A percentile compares a stretch with the other conserved stretches of the same genome.
Evolutionary conservation across 2,113 vertebrate genomes (phyloP).

Genomic region (Campylomormyrus tamandua): DNA sequence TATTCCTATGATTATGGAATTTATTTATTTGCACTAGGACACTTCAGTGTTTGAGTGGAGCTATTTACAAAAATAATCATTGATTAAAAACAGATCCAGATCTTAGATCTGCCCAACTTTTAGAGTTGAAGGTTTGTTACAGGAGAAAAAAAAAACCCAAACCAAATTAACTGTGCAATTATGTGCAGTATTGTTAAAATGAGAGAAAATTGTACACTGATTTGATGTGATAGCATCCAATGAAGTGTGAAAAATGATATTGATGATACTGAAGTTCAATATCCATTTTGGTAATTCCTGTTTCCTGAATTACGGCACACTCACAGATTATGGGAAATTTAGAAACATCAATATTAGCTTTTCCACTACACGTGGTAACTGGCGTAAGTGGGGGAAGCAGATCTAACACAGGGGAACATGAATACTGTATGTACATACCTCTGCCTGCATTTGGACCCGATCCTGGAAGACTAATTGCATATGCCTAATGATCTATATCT

Average conservation of each 20-base stretch:
- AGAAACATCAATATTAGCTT: not conserved
- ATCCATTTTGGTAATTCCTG: not conserved
- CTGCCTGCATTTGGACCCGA: not conserved
- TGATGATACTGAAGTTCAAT: not conserved
- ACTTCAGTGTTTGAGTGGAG: not conserved
- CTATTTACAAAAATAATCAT: not conserved
- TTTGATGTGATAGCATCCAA: not conserved
- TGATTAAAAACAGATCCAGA: not conserved
- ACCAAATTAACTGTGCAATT: not conserved
- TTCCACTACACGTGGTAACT: not conserved
- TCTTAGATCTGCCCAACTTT: not conserved
- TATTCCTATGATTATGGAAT: not conserved
- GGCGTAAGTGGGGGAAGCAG: not conserved
- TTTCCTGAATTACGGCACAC: not conserved
- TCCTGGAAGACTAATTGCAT: not conserved
- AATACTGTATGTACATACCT: not conserved
- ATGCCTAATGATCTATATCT: not conserved
- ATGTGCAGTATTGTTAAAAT: not conserved
- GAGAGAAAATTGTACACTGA: not conserved
- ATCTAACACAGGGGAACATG: not conserved
- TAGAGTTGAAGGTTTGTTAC: not conserved
- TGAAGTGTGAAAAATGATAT: not conserved
- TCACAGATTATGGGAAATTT: not conserved
- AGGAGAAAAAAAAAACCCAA: not conserved
- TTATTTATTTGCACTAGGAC: not conserved